phyloP scores from a whole-genome alignment of 2,888 invertebrate species.

The Selenia dentaria region DNA sequence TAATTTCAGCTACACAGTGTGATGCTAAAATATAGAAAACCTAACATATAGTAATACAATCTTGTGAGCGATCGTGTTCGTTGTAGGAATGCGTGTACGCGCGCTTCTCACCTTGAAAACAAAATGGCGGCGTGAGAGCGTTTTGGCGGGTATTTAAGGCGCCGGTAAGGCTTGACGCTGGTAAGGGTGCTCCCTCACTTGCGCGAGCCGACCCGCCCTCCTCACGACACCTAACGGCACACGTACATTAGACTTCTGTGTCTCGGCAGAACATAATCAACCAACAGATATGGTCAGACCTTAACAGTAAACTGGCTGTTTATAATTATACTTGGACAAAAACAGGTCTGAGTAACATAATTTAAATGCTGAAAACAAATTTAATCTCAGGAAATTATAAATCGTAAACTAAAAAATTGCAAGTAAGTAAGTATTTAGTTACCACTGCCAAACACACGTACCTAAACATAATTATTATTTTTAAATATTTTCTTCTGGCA shows the following conservation, averaged over 20 bases:
- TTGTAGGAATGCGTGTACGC: slow-evolving; percentile 64
- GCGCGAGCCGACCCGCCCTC: slow-evolving; percentile 93
- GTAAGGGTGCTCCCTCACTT: slow-evolving; percentile 98
- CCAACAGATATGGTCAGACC: slow-evolving; percentile 42
- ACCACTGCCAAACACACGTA: slow-evolving; percentile 72
- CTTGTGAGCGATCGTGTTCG: slow-evolving; percentile 59
- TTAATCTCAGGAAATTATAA: slow-evolving; percentile 60
- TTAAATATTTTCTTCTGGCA: slow-evolving; percentile 64
- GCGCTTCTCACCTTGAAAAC: slow-evolving; percentile 83
- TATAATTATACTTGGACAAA: slow-evolving; percentile 15
- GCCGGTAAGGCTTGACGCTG: slow-evolving; percentile 93
- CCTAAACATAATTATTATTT: slow-evolving; percentile 53
- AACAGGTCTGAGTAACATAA: slow-evolving; percentile 14
- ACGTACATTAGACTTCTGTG: slow-evolving; percentile 74
- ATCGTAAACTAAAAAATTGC: slow-evolving; percentile 44
- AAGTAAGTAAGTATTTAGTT: slow-evolving; percentile 45
- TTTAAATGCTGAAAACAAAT: slow-evolving; percentile 74
- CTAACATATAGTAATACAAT: no score
- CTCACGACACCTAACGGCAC: slow-evolving; percentile 93
- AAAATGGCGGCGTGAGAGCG: slow-evolving; percentile 82
- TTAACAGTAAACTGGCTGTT: slow-evolving; percentile 16
- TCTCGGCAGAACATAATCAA: slow-evolving; percentile 55
- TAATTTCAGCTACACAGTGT: no score
- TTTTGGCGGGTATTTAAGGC: slow-evolving; percentile 85
- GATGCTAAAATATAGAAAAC: no score